phyloP scores from a whole-genome alignment of 2,113 vertebrate genomes.

The Sinocyclocheilus grahami region DNA sequence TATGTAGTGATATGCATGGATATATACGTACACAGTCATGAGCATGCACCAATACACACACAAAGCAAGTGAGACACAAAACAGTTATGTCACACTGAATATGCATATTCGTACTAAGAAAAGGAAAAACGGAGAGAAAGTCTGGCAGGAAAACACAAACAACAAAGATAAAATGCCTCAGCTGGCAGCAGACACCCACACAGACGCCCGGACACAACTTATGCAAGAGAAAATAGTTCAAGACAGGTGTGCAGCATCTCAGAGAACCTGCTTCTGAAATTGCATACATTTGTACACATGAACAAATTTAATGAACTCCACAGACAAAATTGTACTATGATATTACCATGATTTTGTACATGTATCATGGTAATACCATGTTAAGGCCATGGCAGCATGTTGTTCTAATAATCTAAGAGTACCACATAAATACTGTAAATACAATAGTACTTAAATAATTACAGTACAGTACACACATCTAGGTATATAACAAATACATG shows the following conservation, averaged over 20 bases:
- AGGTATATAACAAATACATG: too few relatives aligned
- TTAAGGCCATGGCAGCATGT: background rate
- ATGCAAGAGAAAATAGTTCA: constrained; percentile 13
- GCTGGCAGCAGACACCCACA: constrained; percentile 4
- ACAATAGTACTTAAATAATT: background rate
- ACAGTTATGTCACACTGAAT: background rate
- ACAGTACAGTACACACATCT: background rate
- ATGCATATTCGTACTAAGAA: background rate
- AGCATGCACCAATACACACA: background rate
- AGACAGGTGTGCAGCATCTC: constrained; percentile 6
- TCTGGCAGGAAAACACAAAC: constrained; percentile 17
- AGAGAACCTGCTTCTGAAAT: background rate
- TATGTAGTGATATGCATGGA: background rate
- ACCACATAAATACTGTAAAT: background rate
- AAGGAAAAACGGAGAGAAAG: background rate
- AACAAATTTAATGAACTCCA: background rate
- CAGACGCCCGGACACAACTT: background rate
- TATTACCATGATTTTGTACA: background rate
- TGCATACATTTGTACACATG: background rate
- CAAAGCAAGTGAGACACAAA: background rate
- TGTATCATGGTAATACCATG: background rate
- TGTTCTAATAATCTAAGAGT: background rate
- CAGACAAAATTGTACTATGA: background rate
- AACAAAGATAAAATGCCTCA: background rate
- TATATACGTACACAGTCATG: background rate